Evolutionary conservation across 2,888 invertebrate species (phyloP).

Genomic region (Netelia virgata): DNA sequence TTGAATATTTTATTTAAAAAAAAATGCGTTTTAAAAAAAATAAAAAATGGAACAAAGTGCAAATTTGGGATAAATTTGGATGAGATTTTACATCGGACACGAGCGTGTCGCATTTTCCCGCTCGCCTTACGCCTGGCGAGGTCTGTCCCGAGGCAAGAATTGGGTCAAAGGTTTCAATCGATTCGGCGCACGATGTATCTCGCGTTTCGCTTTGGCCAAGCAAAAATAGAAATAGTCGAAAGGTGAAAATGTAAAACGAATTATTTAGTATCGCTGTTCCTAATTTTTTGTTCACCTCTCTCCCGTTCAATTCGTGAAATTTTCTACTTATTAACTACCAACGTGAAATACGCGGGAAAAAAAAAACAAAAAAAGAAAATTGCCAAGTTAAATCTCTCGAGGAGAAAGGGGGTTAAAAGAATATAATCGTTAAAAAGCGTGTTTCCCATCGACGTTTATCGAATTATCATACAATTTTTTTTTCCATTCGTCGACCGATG

Average conservation of each 20-base stretch:
- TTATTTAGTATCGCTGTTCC: neutral
- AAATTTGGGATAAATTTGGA: neutral
- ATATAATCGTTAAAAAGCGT: conserved; percentile 20
- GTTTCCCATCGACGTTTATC: conserved; percentile 7
- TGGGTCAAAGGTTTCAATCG: conserved; percentile 63
- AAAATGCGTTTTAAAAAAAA: no score
- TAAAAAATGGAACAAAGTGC: no score
- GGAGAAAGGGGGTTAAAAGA: conserved; percentile 38
- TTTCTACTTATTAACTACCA: neutral
- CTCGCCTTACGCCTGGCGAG: neutral
- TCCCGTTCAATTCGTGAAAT: neutral
- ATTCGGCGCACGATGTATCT: conserved; percentile 20
- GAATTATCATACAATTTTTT: conserved; percentile 41
- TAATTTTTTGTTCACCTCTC: no score
- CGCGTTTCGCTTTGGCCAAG: conserved; percentile 4
- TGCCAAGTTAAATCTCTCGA: neutral
- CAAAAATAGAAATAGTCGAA: conserved; percentile 49
- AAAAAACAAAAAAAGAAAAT: neutral
- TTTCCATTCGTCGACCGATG: neutral
- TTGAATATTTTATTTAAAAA: no score
- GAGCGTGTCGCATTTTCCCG: conserved; percentile 16
- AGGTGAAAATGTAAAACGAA: conserved; percentile 37
- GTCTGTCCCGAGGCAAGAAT: conserved; percentile 41
- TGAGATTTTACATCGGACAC: conserved; percentile 29
- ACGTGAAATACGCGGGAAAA: neutral